Percentiles rank a stretch among this genome's conserved stretches.
Conservation (phyloP, 2,113 vertebrate species). For the Setophaga coronata region DNA sequence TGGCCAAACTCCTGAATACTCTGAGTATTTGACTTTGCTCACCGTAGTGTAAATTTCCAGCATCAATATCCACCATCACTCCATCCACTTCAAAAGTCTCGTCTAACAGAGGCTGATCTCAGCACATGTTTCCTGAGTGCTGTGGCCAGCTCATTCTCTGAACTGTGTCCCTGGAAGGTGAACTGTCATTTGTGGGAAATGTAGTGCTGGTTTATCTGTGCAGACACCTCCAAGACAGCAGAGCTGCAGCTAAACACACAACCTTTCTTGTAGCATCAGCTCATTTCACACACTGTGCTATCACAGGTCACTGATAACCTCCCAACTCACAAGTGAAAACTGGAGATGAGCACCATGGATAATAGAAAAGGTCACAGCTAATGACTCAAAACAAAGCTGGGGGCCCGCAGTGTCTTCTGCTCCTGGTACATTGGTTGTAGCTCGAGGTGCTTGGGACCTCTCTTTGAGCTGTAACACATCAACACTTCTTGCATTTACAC, state of each 20-base stretch:
- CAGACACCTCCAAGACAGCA: background rate
- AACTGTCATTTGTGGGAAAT: background rate
- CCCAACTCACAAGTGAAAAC: background rate
- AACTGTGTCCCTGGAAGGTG: rapidly evolving
- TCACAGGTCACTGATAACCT: slow-evolving; percentile 1
- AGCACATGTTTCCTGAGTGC: background rate
- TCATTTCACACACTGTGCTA: rapidly evolving
- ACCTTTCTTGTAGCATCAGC: rapidly evolving
- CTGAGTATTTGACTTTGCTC: background rate
- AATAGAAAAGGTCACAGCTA: background rate
- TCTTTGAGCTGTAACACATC: background rate
- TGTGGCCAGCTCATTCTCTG: background rate
- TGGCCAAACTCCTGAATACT: background rate
- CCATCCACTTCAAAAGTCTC: background rate
- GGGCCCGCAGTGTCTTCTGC: background rate
- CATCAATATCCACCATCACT: background rate
- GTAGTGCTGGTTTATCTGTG: background rate
- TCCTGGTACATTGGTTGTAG: background rate
- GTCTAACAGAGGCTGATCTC: background rate
- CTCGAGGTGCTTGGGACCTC: background rate
- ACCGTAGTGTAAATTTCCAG: background rate
- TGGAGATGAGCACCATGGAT: background rate
- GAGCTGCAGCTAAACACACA: background rate
- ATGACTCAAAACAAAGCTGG: background rate
- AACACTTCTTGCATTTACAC: background rate